Evolutionary conservation across 2,113 vertebrate genomes (phyloP).

Genomic region (Variabilichromis moorii): DNA sequence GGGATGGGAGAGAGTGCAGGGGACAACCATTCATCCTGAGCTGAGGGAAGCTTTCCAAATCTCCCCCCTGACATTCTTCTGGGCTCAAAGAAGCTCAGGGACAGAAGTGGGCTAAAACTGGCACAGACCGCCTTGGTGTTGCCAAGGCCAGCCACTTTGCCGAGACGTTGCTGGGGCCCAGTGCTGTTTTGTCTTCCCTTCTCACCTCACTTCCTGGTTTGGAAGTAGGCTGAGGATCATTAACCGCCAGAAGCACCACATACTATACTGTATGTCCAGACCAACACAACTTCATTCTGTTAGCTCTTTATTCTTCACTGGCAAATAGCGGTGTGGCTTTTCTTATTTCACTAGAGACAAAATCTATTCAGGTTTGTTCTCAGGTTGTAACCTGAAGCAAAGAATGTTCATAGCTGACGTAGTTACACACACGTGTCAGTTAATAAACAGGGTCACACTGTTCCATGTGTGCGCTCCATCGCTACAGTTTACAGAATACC

Average conservation of each 20-base stretch:
- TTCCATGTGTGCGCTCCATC: neutral
- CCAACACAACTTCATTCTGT: neutral
- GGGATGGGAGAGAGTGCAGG: neutral
- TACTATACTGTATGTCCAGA: neutral
- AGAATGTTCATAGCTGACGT: neutral
- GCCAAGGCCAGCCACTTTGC: slow-evolving; percentile 66
- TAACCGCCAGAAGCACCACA: slow-evolving; percentile 1
- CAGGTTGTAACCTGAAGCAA: neutral
- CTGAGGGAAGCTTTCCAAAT: slow-evolving; percentile 59
- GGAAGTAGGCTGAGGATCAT: slow-evolving; percentile 35
- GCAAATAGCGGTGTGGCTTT: neutral
- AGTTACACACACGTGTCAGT: neutral
- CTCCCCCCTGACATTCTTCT: slow-evolving; percentile 69
- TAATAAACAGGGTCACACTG: neutral
- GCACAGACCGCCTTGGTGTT: slow-evolving; percentile 59
- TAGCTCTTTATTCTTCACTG: neutral
- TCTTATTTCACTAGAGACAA: neutral
- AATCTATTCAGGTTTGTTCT: neutral
- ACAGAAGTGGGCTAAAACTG: slow-evolving; percentile 69
- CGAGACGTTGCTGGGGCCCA: slow-evolving; percentile 58
- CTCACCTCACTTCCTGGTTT: slow-evolving; percentile 70
- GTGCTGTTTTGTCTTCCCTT: slow-evolving; percentile 52
- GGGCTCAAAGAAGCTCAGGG: slow-evolving; percentile 60
- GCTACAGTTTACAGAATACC: neutral
- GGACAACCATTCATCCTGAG: slow-evolving; percentile 63